phyloP scores from a whole-genome alignment of 2,888 invertebrate genomes.

The Pantelozetes paolii region DNA sequence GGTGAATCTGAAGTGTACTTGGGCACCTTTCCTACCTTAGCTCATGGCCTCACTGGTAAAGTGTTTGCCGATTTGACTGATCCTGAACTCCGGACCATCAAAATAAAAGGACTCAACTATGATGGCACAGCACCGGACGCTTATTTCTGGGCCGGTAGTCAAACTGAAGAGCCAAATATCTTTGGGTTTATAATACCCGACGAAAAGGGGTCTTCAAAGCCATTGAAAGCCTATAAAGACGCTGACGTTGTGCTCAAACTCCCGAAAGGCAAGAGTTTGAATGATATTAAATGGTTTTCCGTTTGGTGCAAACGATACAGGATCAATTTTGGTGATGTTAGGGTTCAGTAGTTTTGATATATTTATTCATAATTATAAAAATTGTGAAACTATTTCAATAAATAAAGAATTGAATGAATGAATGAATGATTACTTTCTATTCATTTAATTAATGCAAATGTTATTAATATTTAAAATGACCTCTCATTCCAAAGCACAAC shows the following conservation, averaged over 20 bases:
- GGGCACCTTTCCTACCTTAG: slow-evolving; percentile 47
- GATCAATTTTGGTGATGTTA: slow-evolving; percentile 81
- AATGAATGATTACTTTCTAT: no score
- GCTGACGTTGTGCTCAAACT: slow-evolving; percentile 74
- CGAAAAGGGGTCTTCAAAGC: slow-evolving; percentile 48
- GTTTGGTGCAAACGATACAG: slow-evolving; percentile 88
- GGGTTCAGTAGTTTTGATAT: background rate
- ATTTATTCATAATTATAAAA: no score
- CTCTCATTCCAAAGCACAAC: no score
- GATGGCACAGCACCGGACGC: slow-evolving; percentile 58
- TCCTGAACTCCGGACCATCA: slow-evolving; percentile 78
- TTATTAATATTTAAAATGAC: no score
- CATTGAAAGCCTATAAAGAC: slow-evolving; percentile 46
- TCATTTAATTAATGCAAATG: no score
- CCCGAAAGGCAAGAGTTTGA: slow-evolving; percentile 74
- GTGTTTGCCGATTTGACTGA: slow-evolving; percentile 62
- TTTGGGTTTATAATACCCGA: slow-evolving; percentile 48
- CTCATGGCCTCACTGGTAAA: slow-evolving; percentile 58
- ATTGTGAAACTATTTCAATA: no score
- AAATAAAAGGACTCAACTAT: slow-evolving; percentile 80
- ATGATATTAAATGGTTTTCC: slow-evolving; percentile 84
- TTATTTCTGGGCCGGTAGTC: slow-evolving; percentile 48
- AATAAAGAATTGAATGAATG: no score
- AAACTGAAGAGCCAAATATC: slow-evolving; percentile 44
- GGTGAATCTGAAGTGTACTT: slow-evolving; percentile 35